phyloP scores from a whole-genome alignment of 2,888 invertebrate genomes.

The Sphinx pinastri region DNA sequence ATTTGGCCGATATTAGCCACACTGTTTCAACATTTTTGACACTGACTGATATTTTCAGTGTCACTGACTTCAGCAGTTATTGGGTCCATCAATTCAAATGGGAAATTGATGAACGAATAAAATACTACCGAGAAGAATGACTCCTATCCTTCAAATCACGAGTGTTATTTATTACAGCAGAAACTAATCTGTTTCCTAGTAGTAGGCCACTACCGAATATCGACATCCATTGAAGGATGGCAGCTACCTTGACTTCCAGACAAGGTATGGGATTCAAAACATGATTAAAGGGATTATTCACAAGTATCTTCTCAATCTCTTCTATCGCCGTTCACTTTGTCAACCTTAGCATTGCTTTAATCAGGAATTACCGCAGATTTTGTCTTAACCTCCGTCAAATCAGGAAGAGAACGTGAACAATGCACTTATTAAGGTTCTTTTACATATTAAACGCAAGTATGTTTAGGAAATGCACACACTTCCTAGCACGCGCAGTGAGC shows the following conservation, averaged over 20 bases:
- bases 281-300: too few relatives aligned
- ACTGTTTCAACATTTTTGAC: background rate
- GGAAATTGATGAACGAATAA: too few relatives aligned
- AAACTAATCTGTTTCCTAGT: too few relatives aligned
- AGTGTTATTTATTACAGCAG: too few relatives aligned
- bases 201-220: too few relatives aligned
- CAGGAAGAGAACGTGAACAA: slow-evolving; percentile 14
- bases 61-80: background rate
- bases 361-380: background rate
- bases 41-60: background rate
- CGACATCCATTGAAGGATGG: too few relatives aligned
- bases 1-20: background rate
- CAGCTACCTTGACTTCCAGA: too few relatives aligned
- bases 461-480: slow-evolving; percentile 12
- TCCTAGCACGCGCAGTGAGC: background rate
- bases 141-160: too few relatives aligned
- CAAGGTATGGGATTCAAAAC: too few relatives aligned
- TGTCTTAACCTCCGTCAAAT: background rate
- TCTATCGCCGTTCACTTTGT: too few relatives aligned
- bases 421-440: slow-evolving; percentile 8
- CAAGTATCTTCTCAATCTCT: too few relatives aligned
- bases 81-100: background rate
- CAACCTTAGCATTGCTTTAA: background rate
- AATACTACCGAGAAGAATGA: too few relatives aligned
- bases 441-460: background rate